Evolutionary conservation across 2,797 vertebrate genomes (phyloP), one percentile per base, ranked within the genome.

Genomic region (Margarornis squamiger): DNA sequence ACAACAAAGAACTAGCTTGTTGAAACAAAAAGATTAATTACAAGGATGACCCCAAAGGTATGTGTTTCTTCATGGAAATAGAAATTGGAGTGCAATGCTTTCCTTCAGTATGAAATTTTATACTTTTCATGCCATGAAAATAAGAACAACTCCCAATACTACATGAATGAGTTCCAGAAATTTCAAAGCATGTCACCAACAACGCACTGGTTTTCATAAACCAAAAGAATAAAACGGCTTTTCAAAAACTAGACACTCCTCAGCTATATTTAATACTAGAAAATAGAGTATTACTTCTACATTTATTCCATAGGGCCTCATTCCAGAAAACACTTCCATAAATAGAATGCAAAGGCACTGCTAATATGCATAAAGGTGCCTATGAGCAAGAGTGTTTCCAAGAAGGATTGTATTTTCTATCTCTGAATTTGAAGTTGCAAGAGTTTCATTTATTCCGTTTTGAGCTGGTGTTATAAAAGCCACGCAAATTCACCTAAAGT

Each of bases 201-300:
- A 2, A 79, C 87, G 88, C 46, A 14, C 34, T 93, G 71, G 27
- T 65, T 87, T 91, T 87, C 57, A 79, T 7, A 74, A 23, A 46
- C 38, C 86, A 65, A 79, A 87, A 66, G 46, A 93, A 65, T 84
- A 88, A 95, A 87, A 74, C 4, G 4, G 22, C 63, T 93, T 57
- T 96, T 94, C 57, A 88, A 80, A 91, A 91, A 14, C 46, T 83
- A 58, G 55, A 59, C 3, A 3, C 32, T 90, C 39, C 51, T 96
- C 46, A 57, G 54, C 49, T 83, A 65, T 74, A 80, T 89, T 82
- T 89, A 89, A 88, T 86, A 32, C 27, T 68, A 87, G 65, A 74
- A 96, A 95, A 95, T 52, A 58, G 27, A 92, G 26, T 77, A 70
- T 24, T 55, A 43, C 74, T 92, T 85, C 26, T 86, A 62, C 38